Evolutionary conservation across 2,888 invertebrate genomes (phyloP).

Genomic region (Apotomis turbidana): DNA sequence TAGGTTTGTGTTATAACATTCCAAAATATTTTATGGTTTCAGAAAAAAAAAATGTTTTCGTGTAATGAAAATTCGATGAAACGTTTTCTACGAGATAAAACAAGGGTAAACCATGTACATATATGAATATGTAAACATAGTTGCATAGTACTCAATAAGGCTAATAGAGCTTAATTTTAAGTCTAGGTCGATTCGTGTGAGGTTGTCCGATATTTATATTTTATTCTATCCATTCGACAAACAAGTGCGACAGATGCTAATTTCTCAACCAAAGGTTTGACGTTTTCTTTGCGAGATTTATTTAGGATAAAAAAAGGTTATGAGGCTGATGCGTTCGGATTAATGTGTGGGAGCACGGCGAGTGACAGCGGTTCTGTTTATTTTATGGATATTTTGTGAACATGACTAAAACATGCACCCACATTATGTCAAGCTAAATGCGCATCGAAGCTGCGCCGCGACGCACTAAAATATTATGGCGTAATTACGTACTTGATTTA

Average conservation of each 20-base stretch:
- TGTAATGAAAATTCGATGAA: too few relatives aligned
- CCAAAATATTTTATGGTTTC: too few relatives aligned
- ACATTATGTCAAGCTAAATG: slow-evolving; percentile 54
- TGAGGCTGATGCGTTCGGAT: slow-evolving; percentile 56
- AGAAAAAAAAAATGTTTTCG: too few relatives aligned
- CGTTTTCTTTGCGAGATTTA: slow-evolving; percentile 34
- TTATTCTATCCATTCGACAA: slow-evolving; percentile 15
- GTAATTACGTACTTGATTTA: slow-evolving; percentile 10
- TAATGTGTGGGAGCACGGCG: slow-evolving; percentile 52
- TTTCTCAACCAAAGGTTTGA: slow-evolving; percentile 32
- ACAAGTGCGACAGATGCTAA: slow-evolving; percentile 18
- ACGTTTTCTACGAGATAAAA: too few relatives aligned
- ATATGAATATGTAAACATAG: too few relatives aligned
- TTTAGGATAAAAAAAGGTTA: slow-evolving; percentile 43
- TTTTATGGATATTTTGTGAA: slow-evolving; percentile 64
- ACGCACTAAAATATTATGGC: background rate
- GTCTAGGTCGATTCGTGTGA: too few relatives aligned
- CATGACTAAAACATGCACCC: slow-evolving; percentile 57
- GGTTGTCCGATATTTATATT: too few relatives aligned
- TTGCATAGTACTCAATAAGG: too few relatives aligned
- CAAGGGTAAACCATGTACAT: too few relatives aligned
- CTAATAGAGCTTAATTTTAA: too few relatives aligned
- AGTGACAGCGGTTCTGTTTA: slow-evolving; percentile 61
- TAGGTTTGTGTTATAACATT: too few relatives aligned
- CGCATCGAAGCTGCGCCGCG: background rate